Evolutionary conservation across 2,888 invertebrate species (phyloP), one percentile per base, ranked within the genome.

Genomic region (Acrocyrtus sp.): DNA sequence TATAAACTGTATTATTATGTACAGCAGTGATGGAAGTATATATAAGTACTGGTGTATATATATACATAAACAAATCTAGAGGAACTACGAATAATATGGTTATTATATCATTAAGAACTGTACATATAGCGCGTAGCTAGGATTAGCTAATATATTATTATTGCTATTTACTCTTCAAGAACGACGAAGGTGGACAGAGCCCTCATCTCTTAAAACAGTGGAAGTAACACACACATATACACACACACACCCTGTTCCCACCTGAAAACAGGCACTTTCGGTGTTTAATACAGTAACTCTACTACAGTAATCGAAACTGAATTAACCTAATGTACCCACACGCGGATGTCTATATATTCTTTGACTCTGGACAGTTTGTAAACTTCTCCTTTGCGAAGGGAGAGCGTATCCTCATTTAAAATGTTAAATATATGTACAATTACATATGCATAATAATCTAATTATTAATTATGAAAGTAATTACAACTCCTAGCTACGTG

Each of bases 191-290:
- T 66, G 65, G 72, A 60, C 65, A 63, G 66, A 65, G 63, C 66
- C 72, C 65, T 65, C 70, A 41, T 62, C 58, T 60, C 22, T 17
- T 22, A 53, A 43, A 60, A 29, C 8, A 19, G 56, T 21, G 51
- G 21, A 27, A 19, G 15, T 45, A 58, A 15, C 41, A 60, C 51
- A 51, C n/a, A n/a, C n/a, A 69, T 54, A 51, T 48, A 41, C 3
- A 27, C 26, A 58, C 58, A 62, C 70, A 72, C 58, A 65, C 65
- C 63, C 72, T 72, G 72, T 72, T 72, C 72, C 72, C 72, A 72
- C 72, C 72, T 72, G 72, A 65, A 56, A 72, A 72, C 63, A 65
- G 72, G 65, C 63, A 65, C 68, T 68, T 56, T 53, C 41, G 41
- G n/a, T n/a, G n/a, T n/a, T n/a, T n/a, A n/a, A n/a, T n/a, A n/a